Conservation (phyloP, 1,140 invertebrate species). For the Pogonomyrmex californicus region DNA sequence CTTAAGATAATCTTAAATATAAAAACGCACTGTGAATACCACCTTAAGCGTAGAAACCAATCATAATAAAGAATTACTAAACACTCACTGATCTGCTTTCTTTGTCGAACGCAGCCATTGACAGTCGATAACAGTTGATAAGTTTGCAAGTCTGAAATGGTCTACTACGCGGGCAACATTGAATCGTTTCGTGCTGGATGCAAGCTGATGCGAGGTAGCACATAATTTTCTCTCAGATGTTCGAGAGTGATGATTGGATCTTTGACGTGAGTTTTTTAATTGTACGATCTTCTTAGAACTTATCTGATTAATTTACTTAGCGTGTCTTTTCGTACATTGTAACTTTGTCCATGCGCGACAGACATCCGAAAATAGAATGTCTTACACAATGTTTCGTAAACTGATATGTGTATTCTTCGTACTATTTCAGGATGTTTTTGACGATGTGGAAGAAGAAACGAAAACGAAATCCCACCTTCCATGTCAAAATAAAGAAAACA, state of each 20-base stretch:
- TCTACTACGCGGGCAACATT: too few relatives aligned
- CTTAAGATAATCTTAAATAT: too few relatives aligned
- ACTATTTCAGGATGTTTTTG: slow-evolving; percentile 72
- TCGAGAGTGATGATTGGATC: slow-evolving; percentile 62
- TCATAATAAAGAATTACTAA: too few relatives aligned
- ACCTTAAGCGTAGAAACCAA: too few relatives aligned
- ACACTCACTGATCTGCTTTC: too few relatives aligned
- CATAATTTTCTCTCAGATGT: slow-evolving; percentile 33
- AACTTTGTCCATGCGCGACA: neutral
- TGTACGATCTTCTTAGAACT: slow-evolving; percentile 1
- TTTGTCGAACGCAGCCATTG: too few relatives aligned
- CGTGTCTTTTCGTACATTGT: neutral
- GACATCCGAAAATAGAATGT: slow-evolving; percentile 1
- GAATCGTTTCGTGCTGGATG: too few relatives aligned
- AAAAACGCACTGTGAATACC: too few relatives aligned
- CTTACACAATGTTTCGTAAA: neutral
- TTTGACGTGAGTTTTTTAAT: slow-evolving; percentile 48
- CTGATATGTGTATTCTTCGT: neutral
- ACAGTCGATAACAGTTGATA: too few relatives aligned
- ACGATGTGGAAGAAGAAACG: slow-evolving; percentile 63
- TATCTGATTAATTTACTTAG: neutral
- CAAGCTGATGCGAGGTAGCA: too few relatives aligned
- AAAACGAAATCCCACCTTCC: slow-evolving; percentile 18
- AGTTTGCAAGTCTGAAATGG: too few relatives aligned
- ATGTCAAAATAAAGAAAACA: slow-evolving; percentile 36